Base-by-base conservation (phyloP, 23 tunicate genomes). In the Diplosoma virens region DNA sequence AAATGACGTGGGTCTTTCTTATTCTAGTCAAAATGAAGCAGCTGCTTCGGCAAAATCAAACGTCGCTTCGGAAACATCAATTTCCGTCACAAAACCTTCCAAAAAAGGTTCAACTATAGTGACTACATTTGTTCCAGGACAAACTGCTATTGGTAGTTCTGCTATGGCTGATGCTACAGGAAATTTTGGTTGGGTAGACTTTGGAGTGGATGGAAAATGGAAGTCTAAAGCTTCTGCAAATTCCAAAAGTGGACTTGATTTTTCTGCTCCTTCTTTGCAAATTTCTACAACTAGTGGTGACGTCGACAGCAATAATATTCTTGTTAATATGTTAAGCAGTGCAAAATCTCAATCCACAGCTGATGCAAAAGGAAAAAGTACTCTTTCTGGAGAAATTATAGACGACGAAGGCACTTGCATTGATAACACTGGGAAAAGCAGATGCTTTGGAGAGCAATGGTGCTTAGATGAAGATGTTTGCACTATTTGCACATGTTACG, bases 381-480 rank as follows among this genome's bases (percentile, higher is more conserved):
- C 21, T 11, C 67, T 37, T 1, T 37, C 33, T 54, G 69, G 66
- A n/a, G 84, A 83, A 78, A 32, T 89, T 48, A 65, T 80, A 7
- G 30, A 32, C 3, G 96, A 89, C 35, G 88, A 82, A 7, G 85
- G 75, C 53, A 67, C 76, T 17, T 89, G 96, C 50, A 64, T 73
- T 52, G 96, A 89, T 34, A 26, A 22, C 9, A 5, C 25, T 46
- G 89, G 96, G 3, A 68, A 47, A 6, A 70, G 82, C 31, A 71
- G 85, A 27, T 71, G 54, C 20, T 83, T 67, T 47, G 96, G 96
- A 0, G 96, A 89, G 64, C 80, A 77, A 23, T 89, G 96, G 96
- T 47, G 32, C 22, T 37, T 29, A 0, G 22, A 18, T 0, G 63
- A 76, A 31, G 77, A 89, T 54, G 48, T 47, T 6, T 89, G 96